Percentiles rank a stretch among this genome's conserved stretches.
These are phyloP conservation scores for Yponomeuta malinellus DNA, from an alignment of 2,888 invertebrate genomes.

Conservation along the genomic window DNA sequence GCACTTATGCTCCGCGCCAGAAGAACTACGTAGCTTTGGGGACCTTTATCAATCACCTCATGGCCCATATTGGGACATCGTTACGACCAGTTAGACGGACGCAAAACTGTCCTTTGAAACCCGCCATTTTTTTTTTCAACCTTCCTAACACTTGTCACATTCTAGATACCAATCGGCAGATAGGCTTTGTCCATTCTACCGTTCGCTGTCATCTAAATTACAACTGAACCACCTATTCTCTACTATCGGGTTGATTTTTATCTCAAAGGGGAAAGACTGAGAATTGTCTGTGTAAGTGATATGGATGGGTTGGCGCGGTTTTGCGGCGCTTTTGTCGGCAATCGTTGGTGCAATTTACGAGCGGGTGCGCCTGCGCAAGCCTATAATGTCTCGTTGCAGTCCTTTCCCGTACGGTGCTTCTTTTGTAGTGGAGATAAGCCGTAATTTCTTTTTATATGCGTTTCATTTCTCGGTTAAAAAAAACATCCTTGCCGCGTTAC, in stretches of 20 bases:
- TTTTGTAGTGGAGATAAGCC: not conserved
- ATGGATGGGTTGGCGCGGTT: not conserved
- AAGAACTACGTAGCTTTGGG: too few species aligned
- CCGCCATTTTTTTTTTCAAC: not conserved
- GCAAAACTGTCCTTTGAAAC: not conserved
- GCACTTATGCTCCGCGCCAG: too few species aligned
- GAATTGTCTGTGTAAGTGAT: not conserved
- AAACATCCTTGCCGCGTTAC: too few species aligned
- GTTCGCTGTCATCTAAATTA: conserved; percentile 69
- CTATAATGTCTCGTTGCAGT: conserved; percentile 12
- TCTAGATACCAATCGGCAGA: conserved; percentile 60
- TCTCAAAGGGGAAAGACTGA: not conserved
- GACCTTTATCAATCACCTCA: too few species aligned
- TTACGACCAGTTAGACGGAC: not conserved
- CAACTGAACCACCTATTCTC: conserved; percentile 21
- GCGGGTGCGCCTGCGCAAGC: conserved; percentile 22
- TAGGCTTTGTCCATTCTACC: conserved; percentile 52
- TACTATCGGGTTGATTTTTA: not conserved
- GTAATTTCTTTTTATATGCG: too few species aligned
- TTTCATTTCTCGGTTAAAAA: too few species aligned
- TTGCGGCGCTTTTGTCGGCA: conserved; percentile 57
- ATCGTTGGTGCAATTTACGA: conserved; percentile 60
- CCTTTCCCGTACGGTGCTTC: not conserved
- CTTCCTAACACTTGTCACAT: conserved; percentile 29
- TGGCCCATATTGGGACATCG: not conserved